A percentile compares a stretch with the other conserved stretches of the same genome.
These are phyloP conservation scores for Agrochola circellaris DNA, from an alignment of 2,888 invertebrate genomes.

Conservation along the genomic window DNA sequence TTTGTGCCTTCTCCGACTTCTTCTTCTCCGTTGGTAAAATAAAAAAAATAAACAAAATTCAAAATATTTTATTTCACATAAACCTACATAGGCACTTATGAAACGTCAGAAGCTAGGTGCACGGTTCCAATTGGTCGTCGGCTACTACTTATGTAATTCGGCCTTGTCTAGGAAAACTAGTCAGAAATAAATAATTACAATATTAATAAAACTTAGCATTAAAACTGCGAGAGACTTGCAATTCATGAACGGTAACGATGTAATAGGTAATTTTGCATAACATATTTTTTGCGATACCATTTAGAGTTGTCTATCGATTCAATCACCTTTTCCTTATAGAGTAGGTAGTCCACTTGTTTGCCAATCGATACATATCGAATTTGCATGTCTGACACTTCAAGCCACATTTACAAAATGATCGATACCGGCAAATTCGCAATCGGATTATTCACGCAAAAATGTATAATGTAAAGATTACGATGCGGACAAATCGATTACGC, in stretches of 20 bases:
- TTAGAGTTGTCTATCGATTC: slow-evolving; percentile 47
- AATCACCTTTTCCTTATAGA: slow-evolving; percentile 57
- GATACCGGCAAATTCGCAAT: slow-evolving; percentile 45
- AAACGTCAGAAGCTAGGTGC: no score
- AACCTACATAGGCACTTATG: no score
- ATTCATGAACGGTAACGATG: slow-evolving; percentile 60
- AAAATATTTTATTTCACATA: no score
- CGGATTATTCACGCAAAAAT: slow-evolving; percentile 52
- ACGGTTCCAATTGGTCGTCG: background rate
- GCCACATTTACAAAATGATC: slow-evolving; percentile 42
- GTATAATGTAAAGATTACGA: slow-evolving; percentile 34
- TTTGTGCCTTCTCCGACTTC: background rate
- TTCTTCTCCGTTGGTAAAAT: no score
- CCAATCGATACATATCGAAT: slow-evolving; percentile 59
- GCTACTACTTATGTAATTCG: background rate
- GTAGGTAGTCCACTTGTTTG: slow-evolving; percentile 47
- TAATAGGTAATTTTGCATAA: slow-evolving; percentile 63
- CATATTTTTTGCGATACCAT: slow-evolving; percentile 51
- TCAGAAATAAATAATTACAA: slow-evolving; percentile 34
- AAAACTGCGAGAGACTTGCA: slow-evolving; percentile 47
- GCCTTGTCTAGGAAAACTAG: background rate
- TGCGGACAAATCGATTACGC: slow-evolving; percentile 44
- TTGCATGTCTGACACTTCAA: slow-evolving; percentile 49
- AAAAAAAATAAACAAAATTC: no score
- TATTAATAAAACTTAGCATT: slow-evolving; percentile 20